These are phyloP conservation scores for Cynopterus brachyotis DNA, from an alignment of 2,113 vertebrate species.

Conservation along the genomic window DNA sequence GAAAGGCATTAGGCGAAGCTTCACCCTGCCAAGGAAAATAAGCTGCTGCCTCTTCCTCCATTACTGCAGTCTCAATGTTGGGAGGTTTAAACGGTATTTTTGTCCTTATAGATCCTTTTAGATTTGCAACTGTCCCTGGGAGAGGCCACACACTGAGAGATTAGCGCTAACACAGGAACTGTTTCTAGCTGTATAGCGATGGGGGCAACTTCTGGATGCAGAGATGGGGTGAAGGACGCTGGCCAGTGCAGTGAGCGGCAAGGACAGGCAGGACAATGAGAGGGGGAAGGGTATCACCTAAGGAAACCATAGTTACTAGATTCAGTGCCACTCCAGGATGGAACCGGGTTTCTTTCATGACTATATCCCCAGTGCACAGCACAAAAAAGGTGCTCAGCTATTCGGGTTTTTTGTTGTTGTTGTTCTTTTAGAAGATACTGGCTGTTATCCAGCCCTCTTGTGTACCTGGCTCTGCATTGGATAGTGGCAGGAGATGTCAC, in stretches of 20 bases:
- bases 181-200: not conserved
- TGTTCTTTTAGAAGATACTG: not conserved
- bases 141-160: not conserved
- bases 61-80: not conserved
- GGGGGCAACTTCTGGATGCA: not conserved
- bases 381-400: not conserved
- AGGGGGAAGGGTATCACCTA: rapidly evolving
- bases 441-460: not conserved
- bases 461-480: not conserved
- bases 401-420: not conserved
- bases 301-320: not conserved
- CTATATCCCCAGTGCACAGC: not conserved
- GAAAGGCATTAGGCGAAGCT: not conserved
- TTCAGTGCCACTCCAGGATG: not conserved
- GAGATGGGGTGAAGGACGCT: not conserved
- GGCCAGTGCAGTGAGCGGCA: not conserved
- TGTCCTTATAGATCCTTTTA: not conserved
- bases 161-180: not conserved
- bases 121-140: not conserved
- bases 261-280: not conserved
- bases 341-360: not conserved
- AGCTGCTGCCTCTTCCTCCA: not conserved
- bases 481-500: not conserved
- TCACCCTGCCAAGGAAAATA: not conserved
- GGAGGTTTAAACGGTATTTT: not conserved